Conservation (phyloP, 2,797 vertebrate species). For the Mus spretus region DNA sequence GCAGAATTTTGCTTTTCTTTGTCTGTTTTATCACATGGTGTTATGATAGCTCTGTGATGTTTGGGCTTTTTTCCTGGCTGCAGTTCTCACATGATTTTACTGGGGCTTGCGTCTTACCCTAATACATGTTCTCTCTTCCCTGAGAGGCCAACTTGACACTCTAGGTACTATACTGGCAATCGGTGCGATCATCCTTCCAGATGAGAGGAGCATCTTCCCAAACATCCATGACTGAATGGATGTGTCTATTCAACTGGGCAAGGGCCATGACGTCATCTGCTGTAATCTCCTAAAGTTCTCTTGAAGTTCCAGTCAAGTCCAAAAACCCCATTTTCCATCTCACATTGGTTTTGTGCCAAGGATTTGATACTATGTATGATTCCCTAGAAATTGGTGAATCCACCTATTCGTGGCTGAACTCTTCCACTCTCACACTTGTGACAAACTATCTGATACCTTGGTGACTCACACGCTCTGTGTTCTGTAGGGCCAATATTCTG, state of each 20-base stretch:
- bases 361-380: not conserved
- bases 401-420: not conserved
- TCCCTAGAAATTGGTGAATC: conserved; percentile 12
- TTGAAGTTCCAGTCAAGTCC: not conserved
- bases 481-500: not conserved
- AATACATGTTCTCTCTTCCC: not conserved
- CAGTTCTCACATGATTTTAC: not conserved
- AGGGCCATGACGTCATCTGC: not conserved
- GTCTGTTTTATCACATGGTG: not conserved
- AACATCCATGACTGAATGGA: not conserved
- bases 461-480: not conserved
- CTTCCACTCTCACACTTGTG: not conserved
- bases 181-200: not conserved
- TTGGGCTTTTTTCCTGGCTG: not conserved
- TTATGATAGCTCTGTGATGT: not conserved
- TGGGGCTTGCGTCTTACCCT: not conserved
- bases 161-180: not conserved
- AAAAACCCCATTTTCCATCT: not conserved
- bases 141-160: not conserved
- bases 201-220: not conserved
- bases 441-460: not conserved
- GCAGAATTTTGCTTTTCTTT: not conserved
- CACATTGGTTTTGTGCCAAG: not conserved
- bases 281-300: not conserved
- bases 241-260: not conserved